phyloP scores from a whole-genome alignment of 1,140 invertebrate species.

The Battus philenor region DNA sequence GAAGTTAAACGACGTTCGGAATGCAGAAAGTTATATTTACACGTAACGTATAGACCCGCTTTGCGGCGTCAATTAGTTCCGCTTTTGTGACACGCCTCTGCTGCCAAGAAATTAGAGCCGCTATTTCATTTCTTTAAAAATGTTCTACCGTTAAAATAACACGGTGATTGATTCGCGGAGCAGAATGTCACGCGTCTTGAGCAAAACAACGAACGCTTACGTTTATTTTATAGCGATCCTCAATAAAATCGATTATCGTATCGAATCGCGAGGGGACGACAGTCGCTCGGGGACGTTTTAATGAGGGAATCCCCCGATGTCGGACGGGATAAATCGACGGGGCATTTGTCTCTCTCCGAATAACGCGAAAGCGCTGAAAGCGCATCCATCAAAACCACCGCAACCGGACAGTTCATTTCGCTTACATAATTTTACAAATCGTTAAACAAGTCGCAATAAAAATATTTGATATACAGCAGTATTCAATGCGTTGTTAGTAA shows the following conservation, averaged over 20 bases:
- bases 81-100: constrained; percentile 22
- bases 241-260: constrained; percentile 69
- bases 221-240: constrained; percentile 60
- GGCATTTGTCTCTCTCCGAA: constrained; percentile 60
- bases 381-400: constrained; percentile 60
- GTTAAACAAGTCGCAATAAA: constrained; percentile 34
- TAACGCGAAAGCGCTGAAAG: constrained; percentile 57
- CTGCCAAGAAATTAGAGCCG: constrained; percentile 30
- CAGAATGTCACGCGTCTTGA: constrained; percentile 37
- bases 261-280: constrained; percentile 42
- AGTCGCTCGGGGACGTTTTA: constrained; percentile 54
- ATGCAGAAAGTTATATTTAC: constrained; percentile 18
- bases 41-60: constrained; percentile 27
- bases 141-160: constrained; percentile 44
- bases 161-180: constrained; percentile 47
- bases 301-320: constrained; percentile 62
- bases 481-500: no score
- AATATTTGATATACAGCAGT: no score
- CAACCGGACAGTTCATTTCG: constrained; percentile 39
- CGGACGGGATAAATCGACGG: constrained; percentile 37
- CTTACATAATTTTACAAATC: constrained; percentile 37
- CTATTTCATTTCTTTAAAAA: constrained; percentile 22
- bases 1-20: constrained; percentile 7
- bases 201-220: constrained; percentile 38
- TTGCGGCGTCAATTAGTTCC: constrained; percentile 23